Evolutionary conservation across 2,888 invertebrate species (phyloP), one percentile per base, ranked within the genome.

Genomic region (Priocnemis perturbator): DNA sequence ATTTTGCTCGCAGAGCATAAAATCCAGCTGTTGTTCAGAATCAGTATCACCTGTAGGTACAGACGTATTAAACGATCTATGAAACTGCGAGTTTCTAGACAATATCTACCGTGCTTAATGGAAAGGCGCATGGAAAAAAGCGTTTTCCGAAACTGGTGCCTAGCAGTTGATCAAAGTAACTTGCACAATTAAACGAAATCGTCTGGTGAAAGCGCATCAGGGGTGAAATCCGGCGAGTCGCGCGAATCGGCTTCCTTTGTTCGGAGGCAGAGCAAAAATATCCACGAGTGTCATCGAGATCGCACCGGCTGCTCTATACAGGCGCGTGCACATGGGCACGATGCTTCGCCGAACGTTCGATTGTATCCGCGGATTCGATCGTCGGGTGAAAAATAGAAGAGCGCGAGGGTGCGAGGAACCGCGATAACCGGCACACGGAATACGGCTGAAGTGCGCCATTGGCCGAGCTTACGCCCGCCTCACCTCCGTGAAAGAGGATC

Each of bases 391-490:
- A 59, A 50, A 60, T 44, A 66, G 47, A n/a, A 44, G 30, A 26
- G 23, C 30, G 9, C 14, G 17, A 15, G 26, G n/a, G 21, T 21
- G 15, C 9, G 52, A 48, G n/a, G 20, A 55, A 17, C 20, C 56
- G 60, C 69, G 66, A 61, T 62, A 70, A 62, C 56, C 56, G 56
- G 64, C 45, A 37, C 37, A 9, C 11, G 37, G 37, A 37, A 48
- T 55, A 53, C 59, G 47, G 53, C 57, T 45, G 23, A 58, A 73
- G 61, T 59, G 56, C 66, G 75, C 47, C 60, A 57, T 19, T 52
- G 44, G 57, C 45, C 50, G 17, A 17, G 50, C 9, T 19, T 14
- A 50, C 17, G 50, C 17, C 14, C 17, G 50, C 50, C 17, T 53
- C 58, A 55, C 52, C 48, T 45, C n/a, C 52, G 37, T 50, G 44